Evolutionary conservation across 2,888 invertebrate species (phyloP).

Genomic region (Ctena decussata): DNA sequence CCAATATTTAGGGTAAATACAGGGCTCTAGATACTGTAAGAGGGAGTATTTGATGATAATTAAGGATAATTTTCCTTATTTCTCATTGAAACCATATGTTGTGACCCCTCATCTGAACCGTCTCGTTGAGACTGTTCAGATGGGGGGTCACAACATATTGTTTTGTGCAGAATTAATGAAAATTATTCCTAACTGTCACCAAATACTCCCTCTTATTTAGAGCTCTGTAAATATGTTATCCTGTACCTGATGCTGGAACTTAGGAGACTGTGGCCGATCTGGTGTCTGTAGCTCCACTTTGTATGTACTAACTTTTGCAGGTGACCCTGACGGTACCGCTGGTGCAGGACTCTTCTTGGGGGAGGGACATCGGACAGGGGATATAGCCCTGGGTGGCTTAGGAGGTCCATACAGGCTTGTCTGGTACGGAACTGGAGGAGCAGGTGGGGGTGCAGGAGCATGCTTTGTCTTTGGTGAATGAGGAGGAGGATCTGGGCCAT

Average conservation of each 20-base stretch:
- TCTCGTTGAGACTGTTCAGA: no score
- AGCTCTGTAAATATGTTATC: no score
- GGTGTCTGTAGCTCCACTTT: constrained; percentile 51
- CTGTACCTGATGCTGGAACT: constrained; percentile 60
- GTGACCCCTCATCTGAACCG: no score
- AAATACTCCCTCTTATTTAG: no score
- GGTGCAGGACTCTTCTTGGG: constrained; percentile 54
- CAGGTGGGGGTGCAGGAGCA: constrained; percentile 63
- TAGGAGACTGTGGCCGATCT: constrained; percentile 50
- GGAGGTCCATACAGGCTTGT: constrained; percentile 45
- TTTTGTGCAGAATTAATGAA: no score
- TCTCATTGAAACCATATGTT: no score
- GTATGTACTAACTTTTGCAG: constrained; percentile 47
- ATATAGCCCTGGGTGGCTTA: constrained; percentile 38
- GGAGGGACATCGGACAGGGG: constrained; percentile 38
- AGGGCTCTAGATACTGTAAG: no score
- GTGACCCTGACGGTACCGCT: constrained; percentile 41
- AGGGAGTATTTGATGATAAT: no score
- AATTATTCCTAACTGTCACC: no score
- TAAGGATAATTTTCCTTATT: no score
- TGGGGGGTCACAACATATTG: no score
- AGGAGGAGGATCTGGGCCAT: constrained; percentile 11
- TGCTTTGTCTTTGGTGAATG: constrained; percentile 48
- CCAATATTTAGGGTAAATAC: no score
- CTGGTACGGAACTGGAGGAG: constrained; percentile 36